Evolutionary conservation across 2,888 invertebrate genomes (phyloP).

Genomic region (Chironomus tentans): DNA sequence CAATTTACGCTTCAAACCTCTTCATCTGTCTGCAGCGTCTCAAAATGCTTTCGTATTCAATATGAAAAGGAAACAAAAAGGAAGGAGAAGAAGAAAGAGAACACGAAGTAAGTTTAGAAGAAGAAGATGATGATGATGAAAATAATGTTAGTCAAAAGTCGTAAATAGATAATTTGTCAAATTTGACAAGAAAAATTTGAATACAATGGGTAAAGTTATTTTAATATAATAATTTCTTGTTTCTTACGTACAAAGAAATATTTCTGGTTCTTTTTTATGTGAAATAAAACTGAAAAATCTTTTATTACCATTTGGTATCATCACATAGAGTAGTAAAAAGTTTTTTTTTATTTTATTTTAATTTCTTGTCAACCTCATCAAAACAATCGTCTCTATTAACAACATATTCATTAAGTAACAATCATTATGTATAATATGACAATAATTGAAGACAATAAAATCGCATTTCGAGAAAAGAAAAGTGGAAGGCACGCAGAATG

Average conservation of each 20-base stretch:
- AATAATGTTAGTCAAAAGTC: constrained; percentile 14
- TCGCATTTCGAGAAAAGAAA: neutral
- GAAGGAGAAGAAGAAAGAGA: neutral
- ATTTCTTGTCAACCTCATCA: neutral
- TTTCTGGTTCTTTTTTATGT: too few relatives aligned
- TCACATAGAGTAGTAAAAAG: neutral
- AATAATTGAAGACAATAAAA: neutral
- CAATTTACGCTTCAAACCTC: constrained; percentile 9
- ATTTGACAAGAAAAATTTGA: constrained; percentile 24
- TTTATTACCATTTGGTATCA: too few relatives aligned
- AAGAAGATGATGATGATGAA: neutral
- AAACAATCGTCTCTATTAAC: neutral
- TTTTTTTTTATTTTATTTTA: neutral
- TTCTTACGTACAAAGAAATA: neutral
- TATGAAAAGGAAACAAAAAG: neutral
- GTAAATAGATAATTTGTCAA: constrained; percentile 27
- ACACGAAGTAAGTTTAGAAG: neutral
- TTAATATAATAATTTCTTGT: neutral
- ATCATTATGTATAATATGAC: neutral
- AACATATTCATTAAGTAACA: neutral
- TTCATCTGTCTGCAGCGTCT: neutral
- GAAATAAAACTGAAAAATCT: too few relatives aligned
- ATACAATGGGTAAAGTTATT: constrained; percentile 11
- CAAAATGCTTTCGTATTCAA: neutral
- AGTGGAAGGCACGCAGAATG: neutral